Base-by-base conservation (phyloP, 1,140 invertebrate species). In the Himalopsyche phryganea region DNA sequence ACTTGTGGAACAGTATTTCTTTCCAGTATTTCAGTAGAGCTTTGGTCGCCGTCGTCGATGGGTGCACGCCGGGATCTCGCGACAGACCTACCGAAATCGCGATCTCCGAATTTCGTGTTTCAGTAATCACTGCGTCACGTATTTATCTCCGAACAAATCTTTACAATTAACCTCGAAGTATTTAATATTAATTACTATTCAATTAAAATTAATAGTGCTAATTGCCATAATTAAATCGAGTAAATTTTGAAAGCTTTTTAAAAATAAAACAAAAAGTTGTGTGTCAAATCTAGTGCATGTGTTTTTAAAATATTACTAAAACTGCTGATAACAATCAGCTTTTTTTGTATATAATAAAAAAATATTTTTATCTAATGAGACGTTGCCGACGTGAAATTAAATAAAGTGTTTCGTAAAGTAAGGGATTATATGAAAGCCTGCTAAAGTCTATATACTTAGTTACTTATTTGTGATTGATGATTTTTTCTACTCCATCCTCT, bases 21-120 rank as follows among this genome's bases (percentile, higher is more conserved):
- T 19, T 41, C 42, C 45, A 42, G 53, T 49, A 44, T 58, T 47
- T 46, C 60, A 62, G 61, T 63, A 56, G 61, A 63, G 61, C 59
- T 59, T 52, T 33, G 49, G 28, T 42, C 42, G 50, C 35, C 40
- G 61, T 18, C 19, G 49, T 14, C 14, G 28, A 9, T 38, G 44
- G 61, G 19, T 48, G 61, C 40, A 41, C 41, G 40, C 35, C 54
- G 54, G n/a, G 23, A 28, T 46, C 54, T 44, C 19, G 9, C 28
- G 20, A 46, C 15, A 54, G 33, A 33, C 19, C 51, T 15, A 15
- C 15, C 15, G 38, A 40, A 28, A 40, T 40, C 38, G 38, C 38
- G 38, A n/a, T 40, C 38, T 13, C 46, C 19, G 13, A 48, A 28
- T 2, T 33, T 11, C 23, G 23, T 28, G 23, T 28, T 28, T 28